These are phyloP conservation scores for Characodon lateralis DNA, from an alignment of 2,797 vertebrate genomes.

Conservation along the genomic window DNA sequence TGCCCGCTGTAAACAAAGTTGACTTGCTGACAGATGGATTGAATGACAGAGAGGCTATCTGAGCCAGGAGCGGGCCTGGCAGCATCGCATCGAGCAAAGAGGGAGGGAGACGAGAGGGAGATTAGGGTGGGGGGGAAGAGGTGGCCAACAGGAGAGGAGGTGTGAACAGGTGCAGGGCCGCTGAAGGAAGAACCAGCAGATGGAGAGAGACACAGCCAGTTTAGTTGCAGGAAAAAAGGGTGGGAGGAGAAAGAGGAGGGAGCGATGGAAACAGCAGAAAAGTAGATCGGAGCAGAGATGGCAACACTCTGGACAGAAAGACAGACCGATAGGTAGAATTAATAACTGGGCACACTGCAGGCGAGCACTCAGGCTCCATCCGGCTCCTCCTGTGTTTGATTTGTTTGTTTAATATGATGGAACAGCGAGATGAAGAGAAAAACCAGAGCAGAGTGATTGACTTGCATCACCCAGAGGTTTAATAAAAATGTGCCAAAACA, in stretches of 20 bases:
- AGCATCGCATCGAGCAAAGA: conserved; percentile 76
- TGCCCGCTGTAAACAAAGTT: conserved; percentile 99
- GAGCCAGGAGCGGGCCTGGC: conserved; percentile 99
- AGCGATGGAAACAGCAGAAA: conserved; percentile 82
- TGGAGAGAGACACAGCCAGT: conserved; percentile 99
- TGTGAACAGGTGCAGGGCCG: conserved; percentile 99
- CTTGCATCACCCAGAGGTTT: conserved; percentile 65
- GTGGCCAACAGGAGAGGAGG: conserved; percentile 99
- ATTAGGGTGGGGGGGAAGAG: conserved; percentile 59
- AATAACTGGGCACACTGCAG: conserved; percentile 81
- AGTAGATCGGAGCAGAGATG: conserved; percentile 88
- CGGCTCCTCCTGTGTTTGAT: conserved; percentile 58
- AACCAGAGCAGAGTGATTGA: conserved; percentile 62
- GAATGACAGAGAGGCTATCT: conserved; percentile 99
- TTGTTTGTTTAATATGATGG: conserved; percentile 48
- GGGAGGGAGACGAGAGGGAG: conserved; percentile 42
- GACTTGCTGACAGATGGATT: conserved; percentile 99
- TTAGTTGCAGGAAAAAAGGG: conserved; percentile 99
- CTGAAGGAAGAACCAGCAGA: conserved; percentile 99
- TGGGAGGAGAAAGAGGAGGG: conserved; percentile 75
- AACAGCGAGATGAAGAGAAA: conserved; percentile 41
- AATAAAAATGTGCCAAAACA: conserved; percentile 75
- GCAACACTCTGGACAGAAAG: conserved; percentile 76
- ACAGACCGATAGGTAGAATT: conserved; percentile 52
- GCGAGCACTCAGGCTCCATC: conserved; percentile 75